phyloP scores from a whole-genome alignment of 1,140 invertebrate species.

The Bilobella aurantiaca region DNA sequence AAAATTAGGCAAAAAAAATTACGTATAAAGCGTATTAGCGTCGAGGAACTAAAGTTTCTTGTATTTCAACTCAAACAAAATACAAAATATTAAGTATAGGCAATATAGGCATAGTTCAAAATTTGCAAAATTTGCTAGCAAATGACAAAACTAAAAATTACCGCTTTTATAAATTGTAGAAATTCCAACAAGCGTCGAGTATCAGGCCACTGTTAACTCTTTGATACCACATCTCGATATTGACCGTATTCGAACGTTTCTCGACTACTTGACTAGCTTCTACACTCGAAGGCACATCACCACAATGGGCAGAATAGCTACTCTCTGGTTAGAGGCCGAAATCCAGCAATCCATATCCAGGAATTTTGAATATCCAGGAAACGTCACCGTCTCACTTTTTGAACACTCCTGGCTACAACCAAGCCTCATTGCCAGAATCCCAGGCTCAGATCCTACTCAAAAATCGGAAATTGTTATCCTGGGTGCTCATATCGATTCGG shows the following conservation, averaged over 20 bases:
- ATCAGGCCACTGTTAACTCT: background rate
- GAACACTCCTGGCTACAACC: background rate
- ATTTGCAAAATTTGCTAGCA: background rate
- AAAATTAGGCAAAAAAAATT: too few species aligned
- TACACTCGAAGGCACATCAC: background rate
- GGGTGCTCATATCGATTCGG: background rate
- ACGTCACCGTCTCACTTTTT: background rate
- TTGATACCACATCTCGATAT: background rate
- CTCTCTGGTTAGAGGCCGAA: background rate
- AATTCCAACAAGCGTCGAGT: background rate
- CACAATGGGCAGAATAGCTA: background rate
- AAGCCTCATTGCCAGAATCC: background rate
- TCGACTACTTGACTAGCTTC: background rate
- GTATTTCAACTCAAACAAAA: too few species aligned
- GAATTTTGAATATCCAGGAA: background rate
- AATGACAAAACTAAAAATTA: background rate
- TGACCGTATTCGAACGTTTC: background rate
- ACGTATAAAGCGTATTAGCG: too few species aligned
- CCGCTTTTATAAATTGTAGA: background rate
- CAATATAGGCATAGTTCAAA: too few species aligned
- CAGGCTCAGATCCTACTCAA: background rate
- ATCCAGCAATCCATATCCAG: background rate
- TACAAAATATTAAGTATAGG: too few species aligned
- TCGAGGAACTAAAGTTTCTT: too few species aligned
- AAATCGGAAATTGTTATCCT: background rate